Base-by-base conservation (phyloP, 2,113 vertebrate genomes). In the Protomyctophum bolini region DNA sequence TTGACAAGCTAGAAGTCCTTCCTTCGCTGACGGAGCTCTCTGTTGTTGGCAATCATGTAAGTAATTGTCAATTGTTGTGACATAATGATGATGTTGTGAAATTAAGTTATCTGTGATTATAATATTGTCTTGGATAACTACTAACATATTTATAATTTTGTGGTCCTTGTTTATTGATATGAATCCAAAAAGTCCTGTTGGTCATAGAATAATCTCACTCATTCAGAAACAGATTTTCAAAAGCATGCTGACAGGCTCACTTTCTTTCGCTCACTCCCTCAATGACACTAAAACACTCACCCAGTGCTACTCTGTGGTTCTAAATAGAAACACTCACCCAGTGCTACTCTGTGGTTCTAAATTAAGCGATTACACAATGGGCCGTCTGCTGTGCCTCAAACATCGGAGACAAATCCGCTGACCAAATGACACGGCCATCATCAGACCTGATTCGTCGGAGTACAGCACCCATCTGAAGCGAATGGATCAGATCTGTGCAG, bases 31-130 rank as follows among this genome's bases (percentile, higher is more conserved):
- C 73, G 29, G 94, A 96, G 74, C 93, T 97, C 80, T 95, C 94
- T 75, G 70, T 96, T 63, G 76, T 91, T 33, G 89, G 94, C 63
- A 97, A 97, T 86, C 94, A 95, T 21, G 95, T 94, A 51, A 96
- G 93, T 94, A 87, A 41, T 76, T 49, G 58, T 10, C 14, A 52
- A 8, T n/a, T 1, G 60, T 15, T 79, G 8, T 67, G 52, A 21
- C 63, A 65, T 63, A 12, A 61, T 15, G 14, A 61, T 2, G 50
- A 10, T 10, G 33, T 61, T 58, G 3, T 46, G 12, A 79, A 45
- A 6, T 63, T 49, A 49, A 63, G 46, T 63, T 48, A 62, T 62
- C 11, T 47, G 12, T 47, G n/a, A 62, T 62, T 48, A 55, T 6
- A 14, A 55, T 3, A 41, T 10, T 54, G 12, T 54, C 51, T n/a